Percentiles rank a stretch among this genome's conserved stretches.
These are phyloP conservation scores for Barbus barbus DNA, from an alignment of 2,113 vertebrate genomes.

Conservation along the genomic window DNA sequence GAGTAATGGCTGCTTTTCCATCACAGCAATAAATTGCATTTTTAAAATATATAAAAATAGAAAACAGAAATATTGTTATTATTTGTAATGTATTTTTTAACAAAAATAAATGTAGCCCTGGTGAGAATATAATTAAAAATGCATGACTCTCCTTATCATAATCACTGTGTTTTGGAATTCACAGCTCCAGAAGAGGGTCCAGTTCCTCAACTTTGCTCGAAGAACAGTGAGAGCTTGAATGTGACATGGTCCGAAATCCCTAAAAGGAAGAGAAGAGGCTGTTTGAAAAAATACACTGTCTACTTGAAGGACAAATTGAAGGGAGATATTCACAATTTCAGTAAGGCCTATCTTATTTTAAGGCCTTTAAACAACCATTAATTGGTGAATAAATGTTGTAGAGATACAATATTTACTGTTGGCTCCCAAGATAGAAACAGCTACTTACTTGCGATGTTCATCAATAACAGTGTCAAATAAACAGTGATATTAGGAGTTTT, in stretches of 20 bases:
- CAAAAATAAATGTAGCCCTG: neutral
- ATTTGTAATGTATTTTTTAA: neutral
- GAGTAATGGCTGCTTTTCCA: neutral
- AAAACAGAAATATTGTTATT: neutral
- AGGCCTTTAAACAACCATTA: neutral
- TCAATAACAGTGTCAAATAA: too few species aligned
- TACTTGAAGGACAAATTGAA: constrained; percentile 55
- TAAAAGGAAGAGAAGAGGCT: constrained; percentile 62
- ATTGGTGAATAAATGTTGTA: neutral
- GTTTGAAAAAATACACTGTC: constrained; percentile 68
- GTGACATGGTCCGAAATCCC: constrained; percentile 65
- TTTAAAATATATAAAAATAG: neutral
- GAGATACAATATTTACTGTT: neutral
- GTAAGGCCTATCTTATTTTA: constrained; percentile 44
- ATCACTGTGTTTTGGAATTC: neutral
- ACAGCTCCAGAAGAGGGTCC: constrained; percentile 67
- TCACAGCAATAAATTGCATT: neutral
- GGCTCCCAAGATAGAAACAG: neutral
- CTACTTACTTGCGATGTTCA: neutral
- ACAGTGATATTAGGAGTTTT: neutral
- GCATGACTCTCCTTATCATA: neutral
- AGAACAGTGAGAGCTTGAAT: constrained; percentile 48
- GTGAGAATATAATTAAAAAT: neutral
- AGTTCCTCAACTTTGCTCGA: neutral
- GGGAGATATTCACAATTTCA: constrained; percentile 4